Evolutionary conservation across 1,140 invertebrate genomes (phyloP).

Genomic region (Stegodyphus mimosarum): DNA sequence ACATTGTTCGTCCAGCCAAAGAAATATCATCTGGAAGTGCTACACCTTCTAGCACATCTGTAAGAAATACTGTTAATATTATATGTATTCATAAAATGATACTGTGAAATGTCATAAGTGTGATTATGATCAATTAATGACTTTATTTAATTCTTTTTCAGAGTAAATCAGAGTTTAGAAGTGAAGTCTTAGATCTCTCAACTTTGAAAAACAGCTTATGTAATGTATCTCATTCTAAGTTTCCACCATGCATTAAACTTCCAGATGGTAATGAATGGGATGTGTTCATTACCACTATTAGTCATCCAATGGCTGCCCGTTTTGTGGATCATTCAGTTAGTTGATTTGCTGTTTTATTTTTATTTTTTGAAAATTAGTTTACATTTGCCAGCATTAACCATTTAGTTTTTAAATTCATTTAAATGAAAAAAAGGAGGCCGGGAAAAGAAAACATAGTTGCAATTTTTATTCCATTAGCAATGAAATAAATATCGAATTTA

Average conservation of each 20-base stretch:
- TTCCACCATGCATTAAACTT: constrained; percentile 20
- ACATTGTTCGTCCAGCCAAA: constrained; percentile 19
- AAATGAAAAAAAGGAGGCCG: no score
- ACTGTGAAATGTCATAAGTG: no score
- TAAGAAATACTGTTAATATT: constrained; percentile 2
- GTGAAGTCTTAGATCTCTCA: background rate
- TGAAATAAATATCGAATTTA: no score
- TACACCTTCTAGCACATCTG: constrained; percentile 48
- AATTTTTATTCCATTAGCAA: no score
- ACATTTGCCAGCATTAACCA: no score
- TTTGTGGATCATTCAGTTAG: constrained; percentile 43
- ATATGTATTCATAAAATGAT: background rate
- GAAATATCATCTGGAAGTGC: constrained; percentile 34
- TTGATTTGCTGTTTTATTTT: background rate
- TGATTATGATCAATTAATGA: no score
- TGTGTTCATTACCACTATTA: constrained; percentile 14
- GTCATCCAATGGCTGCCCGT: constrained; percentile 16
- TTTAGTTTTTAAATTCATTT: no score
- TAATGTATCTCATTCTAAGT: background rate
- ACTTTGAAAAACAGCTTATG: background rate
- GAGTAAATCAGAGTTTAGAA: background rate
- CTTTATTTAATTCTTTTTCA: background rate
- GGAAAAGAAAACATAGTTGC: no score
- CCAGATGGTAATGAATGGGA: constrained; percentile 47
- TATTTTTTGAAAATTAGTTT: no score